Conservation (phyloP, 2,113 vertebrate species). For the Anarhynchus alexandrinus region DNA sequence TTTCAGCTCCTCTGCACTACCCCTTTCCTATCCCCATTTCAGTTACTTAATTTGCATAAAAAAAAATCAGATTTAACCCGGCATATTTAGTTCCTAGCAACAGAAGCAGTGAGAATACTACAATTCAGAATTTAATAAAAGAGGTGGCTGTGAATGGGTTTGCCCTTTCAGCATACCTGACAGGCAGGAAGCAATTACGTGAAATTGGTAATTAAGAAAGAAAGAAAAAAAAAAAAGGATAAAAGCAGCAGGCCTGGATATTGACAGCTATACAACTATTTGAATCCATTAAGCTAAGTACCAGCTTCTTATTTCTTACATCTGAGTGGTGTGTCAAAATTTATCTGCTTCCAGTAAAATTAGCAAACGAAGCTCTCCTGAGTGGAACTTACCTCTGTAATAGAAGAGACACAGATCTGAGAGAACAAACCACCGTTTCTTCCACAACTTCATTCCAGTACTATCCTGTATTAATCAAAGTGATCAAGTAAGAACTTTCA, state of each 20-base stretch:
- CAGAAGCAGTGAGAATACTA: not conserved
- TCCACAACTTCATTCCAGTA: conserved; percentile 98
- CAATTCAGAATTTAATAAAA: not conserved
- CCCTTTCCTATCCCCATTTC: not conserved
- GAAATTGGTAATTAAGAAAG: not conserved
- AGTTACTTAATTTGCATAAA: not conserved
- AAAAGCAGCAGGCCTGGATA: not conserved
- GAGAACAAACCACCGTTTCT: conserved; percentile 97
- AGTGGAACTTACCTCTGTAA: conserved; percentile 87
- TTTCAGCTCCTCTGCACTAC: not conserved
- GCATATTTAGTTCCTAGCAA: not conserved
- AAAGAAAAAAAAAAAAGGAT: not conserved
- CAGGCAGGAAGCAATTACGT: not conserved
- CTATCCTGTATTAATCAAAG: conserved; percentile 82
- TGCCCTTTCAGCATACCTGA: not conserved
- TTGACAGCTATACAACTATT: not conserved
- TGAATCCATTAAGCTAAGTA: not conserved
- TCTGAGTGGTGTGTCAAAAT: not conserved
- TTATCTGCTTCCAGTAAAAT: not conserved
- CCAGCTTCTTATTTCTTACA: not conserved
- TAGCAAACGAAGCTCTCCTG: not conserved
- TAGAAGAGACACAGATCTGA: conserved; percentile 98
- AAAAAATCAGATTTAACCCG: not conserved
- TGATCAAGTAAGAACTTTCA: not conserved
- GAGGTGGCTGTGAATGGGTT: not conserved